These are phyloP conservation scores for Halictus ligatus DNA, from an alignment of 2,888 invertebrate species.

Conservation along the genomic window DNA sequence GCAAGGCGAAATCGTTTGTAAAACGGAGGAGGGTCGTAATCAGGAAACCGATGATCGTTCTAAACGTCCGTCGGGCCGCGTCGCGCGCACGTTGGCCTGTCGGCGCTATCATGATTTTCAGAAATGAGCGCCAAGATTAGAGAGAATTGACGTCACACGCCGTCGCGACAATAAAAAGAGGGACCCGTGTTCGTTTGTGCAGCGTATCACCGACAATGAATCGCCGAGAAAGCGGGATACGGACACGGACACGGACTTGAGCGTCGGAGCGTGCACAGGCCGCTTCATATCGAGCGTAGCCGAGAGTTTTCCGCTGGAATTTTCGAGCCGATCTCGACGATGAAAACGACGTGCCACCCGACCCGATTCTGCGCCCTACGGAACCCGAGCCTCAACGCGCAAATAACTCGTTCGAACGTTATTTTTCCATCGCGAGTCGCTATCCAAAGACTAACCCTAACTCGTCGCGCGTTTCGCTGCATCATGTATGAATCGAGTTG, in stretches of 20 bases:
- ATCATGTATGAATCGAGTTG: not conserved
- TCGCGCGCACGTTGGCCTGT: constrained; percentile 37
- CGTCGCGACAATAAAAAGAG: constrained; percentile 68
- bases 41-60: constrained; percentile 66
- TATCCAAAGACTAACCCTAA: not conserved
- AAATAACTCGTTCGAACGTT: not conserved
- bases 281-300: not conserved
- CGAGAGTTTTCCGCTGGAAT: not conserved
- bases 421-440: not conserved
- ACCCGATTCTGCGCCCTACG: not conserved
- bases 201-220: constrained; percentile 54
- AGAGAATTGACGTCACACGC: constrained; percentile 75
- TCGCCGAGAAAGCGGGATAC: constrained; percentile 48
- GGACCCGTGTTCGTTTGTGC: constrained; percentile 46
- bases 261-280: not conserved
- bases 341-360: not conserved
- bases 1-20: constrained; percentile 50
- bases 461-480: not conserved
- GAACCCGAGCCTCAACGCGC: not conserved
- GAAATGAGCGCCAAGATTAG: constrained; percentile 68
- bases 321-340: not conserved
- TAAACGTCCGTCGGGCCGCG: constrained; percentile 34
- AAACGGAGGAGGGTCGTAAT: constrained; percentile 53
- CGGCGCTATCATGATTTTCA: constrained; percentile 64
- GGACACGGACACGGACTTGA: constrained; percentile 27